phyloP scores from a whole-genome alignment of 2,113 vertebrate species.

The Leptocoma aspasia region DNA sequence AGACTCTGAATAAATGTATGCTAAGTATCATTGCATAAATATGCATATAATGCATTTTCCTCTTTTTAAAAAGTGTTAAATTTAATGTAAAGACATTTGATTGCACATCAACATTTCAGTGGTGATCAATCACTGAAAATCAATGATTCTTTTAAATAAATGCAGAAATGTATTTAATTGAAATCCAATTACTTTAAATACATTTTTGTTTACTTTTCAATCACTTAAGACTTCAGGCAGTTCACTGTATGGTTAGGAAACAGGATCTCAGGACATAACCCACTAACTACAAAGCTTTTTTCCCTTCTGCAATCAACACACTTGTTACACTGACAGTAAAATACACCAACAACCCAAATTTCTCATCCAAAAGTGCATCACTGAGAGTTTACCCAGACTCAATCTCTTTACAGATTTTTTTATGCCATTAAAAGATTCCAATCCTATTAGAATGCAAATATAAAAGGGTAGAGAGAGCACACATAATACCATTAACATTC shows the following conservation, averaged over 20 bases:
- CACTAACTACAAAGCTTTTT: not conserved
- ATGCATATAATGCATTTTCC: conserved; percentile 49
- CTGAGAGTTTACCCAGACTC: not conserved
- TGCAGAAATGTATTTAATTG: not conserved
- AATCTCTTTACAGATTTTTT: not conserved
- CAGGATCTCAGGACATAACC: not conserved
- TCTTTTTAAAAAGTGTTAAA: not conserved
- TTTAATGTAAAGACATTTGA: conserved; percentile 33
- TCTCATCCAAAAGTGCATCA: not conserved
- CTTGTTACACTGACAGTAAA: not conserved
- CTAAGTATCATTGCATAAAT: conserved; percentile 55
- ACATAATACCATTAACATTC: conserved; percentile 40
- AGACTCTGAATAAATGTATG: conserved; percentile 58
- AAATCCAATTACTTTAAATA: conserved; percentile 15
- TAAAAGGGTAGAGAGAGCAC: conserved; percentile 6
- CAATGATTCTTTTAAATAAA: not conserved
- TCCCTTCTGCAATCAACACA: not conserved
- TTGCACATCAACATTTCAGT: conserved; percentile 18
- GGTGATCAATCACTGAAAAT: not conserved
- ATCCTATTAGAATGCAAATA: conserved; percentile 58
- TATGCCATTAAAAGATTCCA: conserved; percentile 32
- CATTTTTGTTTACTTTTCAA: conserved; percentile 13
- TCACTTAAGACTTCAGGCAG: not conserved
- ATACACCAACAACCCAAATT: not conserved
- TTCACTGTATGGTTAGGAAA: not conserved